Base-by-base conservation (phyloP, 2,797 vertebrate species). In the Vultur gryphus region DNA sequence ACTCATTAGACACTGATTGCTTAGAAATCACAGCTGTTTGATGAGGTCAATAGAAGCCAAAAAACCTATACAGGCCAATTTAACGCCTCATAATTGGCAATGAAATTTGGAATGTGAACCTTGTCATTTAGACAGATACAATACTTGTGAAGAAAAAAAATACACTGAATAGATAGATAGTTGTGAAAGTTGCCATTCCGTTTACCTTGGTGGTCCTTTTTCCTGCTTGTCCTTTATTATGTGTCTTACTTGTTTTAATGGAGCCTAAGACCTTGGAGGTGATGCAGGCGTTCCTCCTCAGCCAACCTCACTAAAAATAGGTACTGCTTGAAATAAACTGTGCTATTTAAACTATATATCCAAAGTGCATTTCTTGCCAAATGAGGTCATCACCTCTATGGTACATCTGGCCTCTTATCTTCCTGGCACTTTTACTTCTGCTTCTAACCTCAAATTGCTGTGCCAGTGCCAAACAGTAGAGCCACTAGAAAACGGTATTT, bases 11-110 rank as follows among this genome's bases (percentile, higher is more conserved):
- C 58, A 87, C 92, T 81, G 82, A 89, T 88, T 97, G 92, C 95
- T 97, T 97, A 62, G 87, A 95, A 93, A 94, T 97, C 95, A 95
- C 96, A 97, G 79, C 77, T 96, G 96, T 94, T 97, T 96, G 92
- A 90, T 98, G 88, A 95, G 93, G 91, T 97, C 96, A 97, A 62
- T 62, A 85, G 96, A 79, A 96, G 51, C 92, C 90, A 77, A 90
- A 92, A 97, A 95, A 73, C 62, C 59, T 84, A 65, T 96, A 95
- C 82, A 89, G 86, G 58, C 97, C 95, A 95, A 93, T 96, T 97
- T 95, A 98, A 92, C 8, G 70, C 95, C 83, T 88, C 67, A 29
- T 88, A 95, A 93, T 90, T 93, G 77, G 66, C 83, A 94, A 91
- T 91, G 76, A 79, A 93, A 88, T 93, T 89, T 87, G 43, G 77